These are phyloP conservation scores for Pelosia muscerda DNA, from an alignment of 2,888 invertebrate species.

Conservation along the genomic window DNA sequence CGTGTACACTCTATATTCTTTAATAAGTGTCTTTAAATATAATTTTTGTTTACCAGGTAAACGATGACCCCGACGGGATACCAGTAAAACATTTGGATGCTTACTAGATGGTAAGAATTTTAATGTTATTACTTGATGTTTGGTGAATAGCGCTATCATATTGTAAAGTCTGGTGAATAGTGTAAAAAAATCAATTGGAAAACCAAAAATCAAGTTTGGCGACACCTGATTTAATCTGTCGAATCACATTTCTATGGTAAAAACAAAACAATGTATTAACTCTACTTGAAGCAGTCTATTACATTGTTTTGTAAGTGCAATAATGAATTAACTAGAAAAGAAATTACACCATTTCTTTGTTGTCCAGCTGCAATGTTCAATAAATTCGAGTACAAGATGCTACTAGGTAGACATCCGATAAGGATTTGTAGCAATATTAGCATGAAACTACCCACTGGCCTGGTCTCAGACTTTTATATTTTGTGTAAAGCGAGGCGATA, in stretches of 20 bases:
- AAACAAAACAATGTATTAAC: neutral
- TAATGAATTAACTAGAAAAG: neutral
- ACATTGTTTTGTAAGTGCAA: neutral
- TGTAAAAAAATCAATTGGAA: no score
- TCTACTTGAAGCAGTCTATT: neutral
- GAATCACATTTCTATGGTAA: no score
- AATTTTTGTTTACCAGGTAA: constrained; percentile 14
- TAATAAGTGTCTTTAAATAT: no score
- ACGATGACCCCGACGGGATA: constrained; percentile 6
- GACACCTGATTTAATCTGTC: no score
- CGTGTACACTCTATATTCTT: no score
- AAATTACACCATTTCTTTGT: constrained; percentile 6
- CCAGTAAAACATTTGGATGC: constrained; percentile 18
- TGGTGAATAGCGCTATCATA: no score
- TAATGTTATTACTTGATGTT: neutral
- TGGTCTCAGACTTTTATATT: constrained; percentile 20
- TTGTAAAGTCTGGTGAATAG: no score
- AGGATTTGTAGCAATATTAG: constrained; percentile 11
- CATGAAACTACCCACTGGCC: constrained; percentile 8
- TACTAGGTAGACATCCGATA: neutral
- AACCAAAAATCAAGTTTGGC: no score
- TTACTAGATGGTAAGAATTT: constrained; percentile 16
- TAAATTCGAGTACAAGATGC: neutral
- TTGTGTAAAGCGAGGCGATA: constrained; percentile 33
- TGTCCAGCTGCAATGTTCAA: neutral